Percentiles rank a stretch among this genome's conserved stretches.
phyloP scores from a whole-genome alignment of 2,113 vertebrate genomes.

The Ailuropoda melanoleuca region DNA sequence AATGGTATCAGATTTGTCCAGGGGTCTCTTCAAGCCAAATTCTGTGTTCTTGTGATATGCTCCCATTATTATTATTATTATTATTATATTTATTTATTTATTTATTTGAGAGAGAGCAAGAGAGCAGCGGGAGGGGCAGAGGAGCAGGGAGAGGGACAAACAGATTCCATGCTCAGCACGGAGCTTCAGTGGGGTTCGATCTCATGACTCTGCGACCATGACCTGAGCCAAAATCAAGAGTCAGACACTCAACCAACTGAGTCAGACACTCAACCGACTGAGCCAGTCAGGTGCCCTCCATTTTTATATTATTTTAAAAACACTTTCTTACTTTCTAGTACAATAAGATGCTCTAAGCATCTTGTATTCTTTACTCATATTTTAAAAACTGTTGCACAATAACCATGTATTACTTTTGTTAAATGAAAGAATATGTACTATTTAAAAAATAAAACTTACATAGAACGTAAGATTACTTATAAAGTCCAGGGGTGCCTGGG shows the following conservation, averaged over 20 bases:
- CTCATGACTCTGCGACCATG: background rate
- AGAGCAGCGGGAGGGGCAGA: background rate
- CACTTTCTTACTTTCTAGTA: slow-evolving; percentile 42
- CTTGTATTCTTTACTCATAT: background rate
- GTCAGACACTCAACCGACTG: background rate
- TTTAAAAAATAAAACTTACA: slow-evolving; percentile 16
- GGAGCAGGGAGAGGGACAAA: background rate
- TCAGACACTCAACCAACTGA: background rate
- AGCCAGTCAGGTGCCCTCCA: background rate
- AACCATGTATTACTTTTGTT: background rate
- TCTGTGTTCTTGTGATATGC: background rate
- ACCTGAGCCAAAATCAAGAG: background rate
- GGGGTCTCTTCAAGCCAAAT: background rate
- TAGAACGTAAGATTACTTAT: background rate
- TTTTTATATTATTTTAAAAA: background rate
- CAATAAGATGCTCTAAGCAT: background rate
- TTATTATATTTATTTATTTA: background rate
- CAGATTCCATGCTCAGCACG: background rate
- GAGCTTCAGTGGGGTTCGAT: background rate
- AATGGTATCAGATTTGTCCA: background rate
- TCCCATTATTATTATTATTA: background rate
- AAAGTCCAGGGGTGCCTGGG: background rate
- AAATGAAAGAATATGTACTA: background rate
- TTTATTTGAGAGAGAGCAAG: background rate
- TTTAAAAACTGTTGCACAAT: background rate